Base-by-base conservation (phyloP, 2,113 vertebrate genomes). In the Philantomba maxwellii region DNA sequence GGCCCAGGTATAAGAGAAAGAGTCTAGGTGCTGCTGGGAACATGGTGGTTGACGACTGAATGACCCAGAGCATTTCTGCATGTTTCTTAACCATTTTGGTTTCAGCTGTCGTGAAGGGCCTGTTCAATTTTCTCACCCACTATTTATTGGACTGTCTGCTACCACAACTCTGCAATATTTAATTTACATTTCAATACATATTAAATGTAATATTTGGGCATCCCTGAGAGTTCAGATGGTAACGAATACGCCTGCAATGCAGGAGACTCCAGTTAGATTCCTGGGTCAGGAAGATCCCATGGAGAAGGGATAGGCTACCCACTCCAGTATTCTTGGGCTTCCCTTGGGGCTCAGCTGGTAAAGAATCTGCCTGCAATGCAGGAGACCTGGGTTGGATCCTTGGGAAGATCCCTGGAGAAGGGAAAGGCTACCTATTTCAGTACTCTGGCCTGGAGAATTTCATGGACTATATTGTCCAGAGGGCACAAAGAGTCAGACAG, bases 21-120 rank as follows among this genome's bases (percentile, higher is more conserved):
- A 57, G 6, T 17, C 2, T 12, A 3, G 19, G 14, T 10, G 0
- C 19, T 73, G 6, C 55, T 33, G 23, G 60, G 30, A 70, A 73
- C 33, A 28, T 1, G 30, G 82, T 7, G 2, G n/a, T 45, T 7
- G 10, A 2, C 7, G 16, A 19, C 6, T 0, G 1, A 53, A 36
- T 13, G 70, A 49, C 5, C 70, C 47, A 21, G 26, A n/a, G 9
- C 4, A 15, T 45, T 26, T 6, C 3, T n/a, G 21, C 6, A 33
- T 2, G 2, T 49, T 84, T 60, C 53, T 21, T 58, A 36, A 60
- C 17, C 39, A 25, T 30, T 49, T 62, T 16, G 36, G 25, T 39
- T 78, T 62, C 19, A 11, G 16, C 47, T 62, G 92, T 12, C 36
- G 1, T 10, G 11, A 94, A 70, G 14, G 14, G 6, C 5, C 36